A percentile compares a stretch with the other conserved stretches of the same genome.
Conservation (phyloP, 2,888 invertebrate species). For the Alviniconcha strummeri region DNA sequence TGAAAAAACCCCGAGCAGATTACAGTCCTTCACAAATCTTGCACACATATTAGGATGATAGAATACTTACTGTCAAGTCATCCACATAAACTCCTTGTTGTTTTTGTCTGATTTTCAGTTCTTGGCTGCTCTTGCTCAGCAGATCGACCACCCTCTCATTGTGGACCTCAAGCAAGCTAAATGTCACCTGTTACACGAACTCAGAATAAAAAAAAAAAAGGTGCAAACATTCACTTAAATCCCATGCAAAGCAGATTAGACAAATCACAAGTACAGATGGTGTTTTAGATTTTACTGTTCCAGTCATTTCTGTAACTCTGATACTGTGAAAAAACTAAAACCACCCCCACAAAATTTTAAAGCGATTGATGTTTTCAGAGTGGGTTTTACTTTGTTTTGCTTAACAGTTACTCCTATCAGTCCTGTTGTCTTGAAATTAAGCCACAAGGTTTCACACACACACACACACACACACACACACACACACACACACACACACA, state of each 20-base stretch:
- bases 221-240: too few species aligned
- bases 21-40: too few species aligned
- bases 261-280: too few species aligned
- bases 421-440: too few species aligned
- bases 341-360: background rate
- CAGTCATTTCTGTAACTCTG: background rate
- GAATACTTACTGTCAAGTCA: constrained; percentile 13
- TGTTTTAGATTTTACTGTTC: background rate
- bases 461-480: constrained; percentile 1
- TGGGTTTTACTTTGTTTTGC: too few species aligned
- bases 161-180: constrained; percentile 11
- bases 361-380: too few species aligned
- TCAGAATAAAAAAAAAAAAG: background rate
- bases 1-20: too few species aligned
- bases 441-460: background rate
- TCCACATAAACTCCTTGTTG: background rate
- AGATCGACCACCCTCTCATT: background rate
- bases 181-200: background rate
- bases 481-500: background rate
- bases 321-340: background rate
- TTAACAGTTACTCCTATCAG: too few species aligned
- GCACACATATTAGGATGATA: too few species aligned
- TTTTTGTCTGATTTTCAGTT: background rate
- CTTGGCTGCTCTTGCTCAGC: background rate
- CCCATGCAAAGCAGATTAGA: too few species aligned